These are phyloP conservation scores for Propithecus perrieri DNA, from an alignment of 2,797 vertebrate species.

Conservation along the genomic window DNA sequence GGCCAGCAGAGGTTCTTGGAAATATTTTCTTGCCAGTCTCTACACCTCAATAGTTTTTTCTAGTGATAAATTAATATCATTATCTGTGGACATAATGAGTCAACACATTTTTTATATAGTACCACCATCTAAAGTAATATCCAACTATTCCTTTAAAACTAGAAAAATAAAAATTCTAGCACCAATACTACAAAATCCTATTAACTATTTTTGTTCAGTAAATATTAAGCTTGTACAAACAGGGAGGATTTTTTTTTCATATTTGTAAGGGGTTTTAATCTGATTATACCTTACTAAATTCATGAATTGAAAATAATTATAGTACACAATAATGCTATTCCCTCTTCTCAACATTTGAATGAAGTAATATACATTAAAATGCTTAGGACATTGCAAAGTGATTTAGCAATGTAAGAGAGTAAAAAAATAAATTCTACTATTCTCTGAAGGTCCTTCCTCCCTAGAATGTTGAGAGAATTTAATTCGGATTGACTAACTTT, in stretches of 20 bases:
- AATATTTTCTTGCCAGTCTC: not conserved
- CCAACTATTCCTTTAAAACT: not conserved
- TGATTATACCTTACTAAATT: slow-evolving; percentile 32
- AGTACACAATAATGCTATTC: not conserved
- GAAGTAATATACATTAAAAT: not conserved
- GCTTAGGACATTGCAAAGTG: not conserved
- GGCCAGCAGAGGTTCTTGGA: not conserved
- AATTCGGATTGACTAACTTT: not conserved
- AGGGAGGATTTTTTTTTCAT: not conserved
- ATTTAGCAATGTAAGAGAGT: not conserved
- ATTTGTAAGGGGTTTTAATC: slow-evolving; percentile 27
- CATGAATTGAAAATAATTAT: not conserved
- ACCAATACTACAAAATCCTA: not conserved
- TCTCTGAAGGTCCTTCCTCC: not conserved
- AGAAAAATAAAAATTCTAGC: slow-evolving; percentile 2
- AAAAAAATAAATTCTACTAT: not conserved
- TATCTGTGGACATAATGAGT: not conserved
- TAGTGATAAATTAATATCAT: not conserved
- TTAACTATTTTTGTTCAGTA: not conserved
- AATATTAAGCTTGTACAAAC: not conserved
- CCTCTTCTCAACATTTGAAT: slow-evolving; percentile 33
- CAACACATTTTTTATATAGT: not conserved
- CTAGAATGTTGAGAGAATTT: not conserved
- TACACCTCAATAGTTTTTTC: not conserved
- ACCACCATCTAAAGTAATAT: not conserved